These are phyloP conservation scores for Archilochus colubris DNA, from an alignment of 2,113 vertebrate genomes.

Conservation along the genomic window DNA sequence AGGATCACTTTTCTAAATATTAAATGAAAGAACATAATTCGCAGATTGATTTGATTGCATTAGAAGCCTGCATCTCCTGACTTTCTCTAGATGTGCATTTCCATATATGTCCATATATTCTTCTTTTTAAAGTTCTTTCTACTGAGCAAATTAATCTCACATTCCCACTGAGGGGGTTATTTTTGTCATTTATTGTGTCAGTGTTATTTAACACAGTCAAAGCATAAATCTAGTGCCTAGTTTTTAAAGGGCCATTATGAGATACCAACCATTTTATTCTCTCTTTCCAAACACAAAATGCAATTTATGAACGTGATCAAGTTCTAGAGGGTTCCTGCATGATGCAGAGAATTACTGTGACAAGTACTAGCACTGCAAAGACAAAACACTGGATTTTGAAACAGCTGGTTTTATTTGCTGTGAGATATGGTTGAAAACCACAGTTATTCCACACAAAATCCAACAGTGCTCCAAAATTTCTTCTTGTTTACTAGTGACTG, in stretches of 20 bases:
- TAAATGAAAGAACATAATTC: not conserved
- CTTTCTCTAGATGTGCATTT: not conserved
- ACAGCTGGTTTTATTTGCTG: not conserved
- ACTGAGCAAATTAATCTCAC: not conserved
- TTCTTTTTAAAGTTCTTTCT: not conserved
- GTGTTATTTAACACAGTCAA: not conserved
- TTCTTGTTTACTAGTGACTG: not conserved
- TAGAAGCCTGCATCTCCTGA: not conserved
- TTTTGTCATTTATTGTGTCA: conserved; percentile 13
- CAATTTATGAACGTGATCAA: not conserved
- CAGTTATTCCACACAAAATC: not conserved
- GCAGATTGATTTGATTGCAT: not conserved
- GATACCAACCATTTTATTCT: not conserved
- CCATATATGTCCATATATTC: not conserved
- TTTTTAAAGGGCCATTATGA: not conserved
- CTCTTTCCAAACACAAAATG: not conserved
- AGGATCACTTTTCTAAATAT: conserved; percentile 10
- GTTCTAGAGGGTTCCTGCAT: not conserved
- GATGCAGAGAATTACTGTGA: not conserved
- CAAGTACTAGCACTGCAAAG: not conserved
- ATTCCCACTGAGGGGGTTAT: not conserved
- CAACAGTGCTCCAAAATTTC: not conserved
- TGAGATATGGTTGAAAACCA: not conserved
- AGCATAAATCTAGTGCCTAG: not conserved
- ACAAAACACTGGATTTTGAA: not conserved